phyloP scores from a whole-genome alignment of 2,113 vertebrate species.

The Triplophysa rosa region DNA sequence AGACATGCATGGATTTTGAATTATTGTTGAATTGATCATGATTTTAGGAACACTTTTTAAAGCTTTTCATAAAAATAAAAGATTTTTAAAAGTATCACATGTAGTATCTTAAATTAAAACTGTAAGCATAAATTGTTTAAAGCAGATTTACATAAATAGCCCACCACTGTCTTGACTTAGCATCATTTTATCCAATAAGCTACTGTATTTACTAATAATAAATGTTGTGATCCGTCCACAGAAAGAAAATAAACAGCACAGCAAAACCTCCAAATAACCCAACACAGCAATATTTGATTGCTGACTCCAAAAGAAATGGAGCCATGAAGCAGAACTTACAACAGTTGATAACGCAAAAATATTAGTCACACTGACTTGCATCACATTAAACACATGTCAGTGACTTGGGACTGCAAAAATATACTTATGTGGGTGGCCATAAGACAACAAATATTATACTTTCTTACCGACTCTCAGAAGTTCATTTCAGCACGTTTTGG shows the following conservation, averaged over 20 bases:
- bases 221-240: too few species aligned
- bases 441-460: conserved; percentile 68
- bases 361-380: conserved; percentile 1
- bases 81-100: too few species aligned
- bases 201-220: too few species aligned
- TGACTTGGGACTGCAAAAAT: conserved; percentile 32
- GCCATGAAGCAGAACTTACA: too few species aligned
- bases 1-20: too few species aligned
- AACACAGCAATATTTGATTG: background rate
- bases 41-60: too few species aligned
- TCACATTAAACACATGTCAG: background rate
- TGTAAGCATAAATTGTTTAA: background rate
- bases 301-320: too few species aligned
- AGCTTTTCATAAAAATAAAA: too few species aligned
- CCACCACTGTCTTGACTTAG: too few species aligned
- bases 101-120: conserved; percentile 42
- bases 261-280: background rate
- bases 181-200: too few species aligned
- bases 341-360: background rate
- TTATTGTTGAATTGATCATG: too few species aligned
- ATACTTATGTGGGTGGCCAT: conserved; percentile 70
- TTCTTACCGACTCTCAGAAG: conserved; percentile 62
- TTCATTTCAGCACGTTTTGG: conserved; percentile 63
- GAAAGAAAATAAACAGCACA: conserved; percentile 5
- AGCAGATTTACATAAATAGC: too few species aligned